These are phyloP conservation scores for Phoebastria nigripes DNA, from an alignment of 2,797 vertebrate species.

Conservation along the genomic window DNA sequence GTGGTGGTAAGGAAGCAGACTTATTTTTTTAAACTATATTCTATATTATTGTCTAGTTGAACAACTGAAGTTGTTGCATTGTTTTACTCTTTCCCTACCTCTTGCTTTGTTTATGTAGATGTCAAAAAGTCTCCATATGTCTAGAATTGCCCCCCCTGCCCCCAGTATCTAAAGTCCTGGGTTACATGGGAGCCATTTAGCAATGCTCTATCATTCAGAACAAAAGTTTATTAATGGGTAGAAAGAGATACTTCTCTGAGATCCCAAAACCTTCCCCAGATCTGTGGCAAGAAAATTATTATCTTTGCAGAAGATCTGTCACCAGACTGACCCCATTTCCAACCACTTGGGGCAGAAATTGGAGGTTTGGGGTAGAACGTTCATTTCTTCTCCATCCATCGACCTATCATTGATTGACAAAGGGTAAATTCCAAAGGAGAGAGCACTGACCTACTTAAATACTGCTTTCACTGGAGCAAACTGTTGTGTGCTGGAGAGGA, in stretches of 20 bases:
- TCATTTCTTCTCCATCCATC: background rate
- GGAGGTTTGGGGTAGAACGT: background rate
- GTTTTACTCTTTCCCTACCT: background rate
- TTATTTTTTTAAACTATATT: background rate
- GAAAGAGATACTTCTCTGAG: background rate
- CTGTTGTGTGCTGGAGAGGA: background rate
- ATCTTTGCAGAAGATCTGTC: background rate
- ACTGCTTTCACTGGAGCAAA: background rate
- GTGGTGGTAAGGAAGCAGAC: background rate
- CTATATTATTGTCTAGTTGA: background rate
- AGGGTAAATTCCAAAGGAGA: background rate
- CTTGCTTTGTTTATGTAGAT: background rate
- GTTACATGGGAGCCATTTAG: background rate
- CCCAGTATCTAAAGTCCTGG: background rate
- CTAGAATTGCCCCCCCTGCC: background rate
- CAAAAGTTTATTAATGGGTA: background rate
- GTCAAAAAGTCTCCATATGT: background rate
- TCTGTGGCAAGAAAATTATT: background rate
- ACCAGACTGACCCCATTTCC: background rate
- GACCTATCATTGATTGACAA: accelerated
- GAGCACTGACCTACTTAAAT: background rate
- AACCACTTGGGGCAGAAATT: background rate
- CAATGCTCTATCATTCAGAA: background rate
- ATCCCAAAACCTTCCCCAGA: background rate
- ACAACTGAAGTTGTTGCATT: background rate